Percentiles rank a stretch among this genome's conserved stretches.
phyloP scores from a whole-genome alignment of 2,888 invertebrate species.

The Ichneumoninae sp. region DNA sequence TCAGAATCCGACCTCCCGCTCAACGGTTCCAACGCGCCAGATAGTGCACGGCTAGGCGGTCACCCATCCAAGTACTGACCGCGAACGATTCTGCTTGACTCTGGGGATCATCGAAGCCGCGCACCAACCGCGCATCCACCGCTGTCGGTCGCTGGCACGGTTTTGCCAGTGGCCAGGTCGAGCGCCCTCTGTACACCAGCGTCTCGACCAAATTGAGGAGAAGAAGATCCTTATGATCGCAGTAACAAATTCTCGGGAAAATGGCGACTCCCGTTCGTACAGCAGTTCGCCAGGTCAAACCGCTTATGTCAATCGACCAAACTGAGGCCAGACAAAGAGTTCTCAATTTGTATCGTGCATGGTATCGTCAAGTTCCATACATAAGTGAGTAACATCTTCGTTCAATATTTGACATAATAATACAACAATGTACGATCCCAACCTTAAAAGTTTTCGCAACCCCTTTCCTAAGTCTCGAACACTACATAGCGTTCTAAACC shows the following conservation, averaged over 20 bases:
- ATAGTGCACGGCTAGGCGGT: too few relatives aligned
- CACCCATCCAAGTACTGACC: too few relatives aligned
- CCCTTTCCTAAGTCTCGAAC: background rate
- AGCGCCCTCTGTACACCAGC: too few relatives aligned
- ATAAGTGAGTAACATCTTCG: conserved; percentile 88
- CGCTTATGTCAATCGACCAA: conserved; percentile 92
- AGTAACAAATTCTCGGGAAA: conserved; percentile 61
- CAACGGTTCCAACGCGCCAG: too few relatives aligned
- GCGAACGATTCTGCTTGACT: too few relatives aligned
- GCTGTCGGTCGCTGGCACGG: too few relatives aligned
- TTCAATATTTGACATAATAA: conserved; percentile 38
- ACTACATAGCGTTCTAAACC: background rate
- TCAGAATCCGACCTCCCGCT: too few relatives aligned
- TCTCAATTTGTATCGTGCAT: conserved; percentile 95
- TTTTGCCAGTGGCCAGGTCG: too few relatives aligned
- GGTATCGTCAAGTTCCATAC: conserved; percentile 96
- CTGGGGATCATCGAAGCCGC: too few relatives aligned
- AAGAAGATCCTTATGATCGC: background rate
- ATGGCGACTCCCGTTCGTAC: conserved; percentile 85
- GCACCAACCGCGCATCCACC: too few relatives aligned
- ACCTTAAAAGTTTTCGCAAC: conserved; percentile 66
- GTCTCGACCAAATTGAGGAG: background rate
- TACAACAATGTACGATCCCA: conserved; percentile 75
- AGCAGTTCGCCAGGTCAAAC: conserved; percentile 90
- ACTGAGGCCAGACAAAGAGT: conserved; percentile 93